Percentiles rank a stretch among this genome's conserved stretches.
Evolutionary conservation across 1,140 invertebrate species (phyloP).

Genomic region (Lithobius niger): DNA sequence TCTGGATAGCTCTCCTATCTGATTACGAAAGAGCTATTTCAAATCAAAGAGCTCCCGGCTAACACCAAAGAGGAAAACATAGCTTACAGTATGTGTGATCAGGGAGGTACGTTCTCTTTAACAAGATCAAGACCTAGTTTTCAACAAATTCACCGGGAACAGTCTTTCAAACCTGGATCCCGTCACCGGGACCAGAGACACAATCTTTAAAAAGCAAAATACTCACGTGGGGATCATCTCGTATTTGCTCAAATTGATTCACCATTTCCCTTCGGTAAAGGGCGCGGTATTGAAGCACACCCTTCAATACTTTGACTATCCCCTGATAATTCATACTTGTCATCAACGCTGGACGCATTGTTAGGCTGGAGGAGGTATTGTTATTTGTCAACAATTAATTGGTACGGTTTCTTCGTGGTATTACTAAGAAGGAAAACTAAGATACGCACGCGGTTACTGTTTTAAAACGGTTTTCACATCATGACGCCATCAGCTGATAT

Average conservation of each 20-base stretch:
- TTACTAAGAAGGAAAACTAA: too few species aligned
- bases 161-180: not conserved
- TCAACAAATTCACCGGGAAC: conserved; percentile 3
- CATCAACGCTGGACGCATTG: too few species aligned
- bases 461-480: too few species aligned
- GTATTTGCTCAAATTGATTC: conserved; percentile 73
- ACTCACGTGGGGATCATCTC: conserved; percentile 69
- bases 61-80: not conserved
- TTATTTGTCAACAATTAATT: too few species aligned
- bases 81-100: not conserved
- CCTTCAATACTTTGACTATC: conserved; percentile 74
- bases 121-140: not conserved
- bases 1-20: too few species aligned
- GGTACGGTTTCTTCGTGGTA: too few species aligned
- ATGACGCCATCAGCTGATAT: too few species aligned
- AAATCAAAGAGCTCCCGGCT: not conserved
- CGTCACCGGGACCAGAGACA: not conserved
- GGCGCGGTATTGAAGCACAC: conserved; percentile 72
- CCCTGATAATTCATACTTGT: too few species aligned
- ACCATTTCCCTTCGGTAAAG: conserved; percentile 70
- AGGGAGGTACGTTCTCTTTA: not conserved
- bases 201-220: not conserved
- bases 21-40: not conserved
- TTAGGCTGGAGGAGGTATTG: too few species aligned
- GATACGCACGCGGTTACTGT: too few species aligned